Conservation (phyloP, 2,113 vertebrate species). For the Chamaetylas fuelleborni region DNA sequence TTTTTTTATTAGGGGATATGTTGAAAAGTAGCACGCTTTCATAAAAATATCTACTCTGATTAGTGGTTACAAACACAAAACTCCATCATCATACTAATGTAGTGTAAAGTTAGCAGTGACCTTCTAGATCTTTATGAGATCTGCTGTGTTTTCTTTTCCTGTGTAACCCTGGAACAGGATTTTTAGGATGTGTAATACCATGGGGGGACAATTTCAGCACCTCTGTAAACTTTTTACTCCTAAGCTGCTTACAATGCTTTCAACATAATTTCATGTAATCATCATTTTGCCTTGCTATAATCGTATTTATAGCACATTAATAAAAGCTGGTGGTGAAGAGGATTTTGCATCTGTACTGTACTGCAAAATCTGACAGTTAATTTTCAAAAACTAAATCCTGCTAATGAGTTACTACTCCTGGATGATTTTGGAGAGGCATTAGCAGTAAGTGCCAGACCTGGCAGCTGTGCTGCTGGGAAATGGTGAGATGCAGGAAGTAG, state of each 20-base stretch:
- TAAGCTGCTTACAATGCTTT: neutral
- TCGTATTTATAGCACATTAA: neutral
- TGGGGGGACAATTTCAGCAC: neutral
- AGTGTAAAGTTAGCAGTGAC: neutral
- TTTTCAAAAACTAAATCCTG: slow-evolving; percentile 9
- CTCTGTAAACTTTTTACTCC: neutral
- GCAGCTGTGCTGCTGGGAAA: slow-evolving; percentile 8
- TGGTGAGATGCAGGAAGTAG: neutral
- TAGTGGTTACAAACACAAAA: neutral
- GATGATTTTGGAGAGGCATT: neutral
- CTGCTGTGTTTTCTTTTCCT: neutral
- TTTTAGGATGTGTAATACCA: neutral
- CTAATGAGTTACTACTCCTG: slow-evolving; percentile 30
- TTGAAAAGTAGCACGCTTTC: neutral
- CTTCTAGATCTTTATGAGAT: neutral
- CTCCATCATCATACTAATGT: neutral
- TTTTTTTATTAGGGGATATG: neutral
- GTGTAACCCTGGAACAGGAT: neutral
- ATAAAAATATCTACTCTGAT: neutral
- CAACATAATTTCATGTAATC: neutral
- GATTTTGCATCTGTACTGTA: neutral
- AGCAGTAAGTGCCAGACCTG: neutral
- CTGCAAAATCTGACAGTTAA: neutral
- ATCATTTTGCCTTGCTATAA: neutral
- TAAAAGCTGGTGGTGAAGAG: neutral